Base-by-base conservation (phyloP, 2,888 invertebrate genomes). In the Acrocyrtus sp. region DNA sequence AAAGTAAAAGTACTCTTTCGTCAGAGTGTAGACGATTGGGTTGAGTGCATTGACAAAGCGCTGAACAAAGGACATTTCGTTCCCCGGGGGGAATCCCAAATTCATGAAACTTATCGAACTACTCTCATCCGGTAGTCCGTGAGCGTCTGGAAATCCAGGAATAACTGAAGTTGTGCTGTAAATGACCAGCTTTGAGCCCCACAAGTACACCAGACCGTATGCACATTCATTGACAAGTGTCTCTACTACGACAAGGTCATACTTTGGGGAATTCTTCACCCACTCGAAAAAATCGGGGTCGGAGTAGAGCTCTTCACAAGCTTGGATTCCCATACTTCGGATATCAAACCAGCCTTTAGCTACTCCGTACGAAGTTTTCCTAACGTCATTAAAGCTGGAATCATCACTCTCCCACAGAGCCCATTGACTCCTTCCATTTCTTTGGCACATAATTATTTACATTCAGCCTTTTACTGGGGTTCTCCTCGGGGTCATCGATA, bases 231-330 rank as follows among this genome's bases (percentile, higher is more conserved):
- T 74, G 10, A 68, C 53, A 1, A 77, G 10, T 12, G 61, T 41
- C 22, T 80, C 80, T 6, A 78, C 41, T 17, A 80, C 26, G 1
- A 80, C 76, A 3, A 79, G 39, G 54, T 80, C 80, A 61, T 75
- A 76, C 22, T 63, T 63, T n/a, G n/a, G n/a, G 8, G 66, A 58
- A 3, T 50, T 47, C 8, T 72, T 65, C 2, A 76, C 54, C 77
- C 75, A 78, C 0, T 61, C n/a, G 8, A 75, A 19, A 47, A 67
- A 69, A 39, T 67, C 75, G 3, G 22, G 27, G 19, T 69, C 69
- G 19, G 27, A 5, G 22, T 67, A 66, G 1, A 77, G n/a, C 1
- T 6, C 6, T 39, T 70, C 21, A 57, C 77, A 77, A 1, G 62
- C 22, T 4, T 2, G 2, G 1, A 53, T 21, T 0, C 76, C 73